phyloP scores from a whole-genome alignment of 1,140 invertebrate genomes.

The Oreohelix idahoensis region DNA sequence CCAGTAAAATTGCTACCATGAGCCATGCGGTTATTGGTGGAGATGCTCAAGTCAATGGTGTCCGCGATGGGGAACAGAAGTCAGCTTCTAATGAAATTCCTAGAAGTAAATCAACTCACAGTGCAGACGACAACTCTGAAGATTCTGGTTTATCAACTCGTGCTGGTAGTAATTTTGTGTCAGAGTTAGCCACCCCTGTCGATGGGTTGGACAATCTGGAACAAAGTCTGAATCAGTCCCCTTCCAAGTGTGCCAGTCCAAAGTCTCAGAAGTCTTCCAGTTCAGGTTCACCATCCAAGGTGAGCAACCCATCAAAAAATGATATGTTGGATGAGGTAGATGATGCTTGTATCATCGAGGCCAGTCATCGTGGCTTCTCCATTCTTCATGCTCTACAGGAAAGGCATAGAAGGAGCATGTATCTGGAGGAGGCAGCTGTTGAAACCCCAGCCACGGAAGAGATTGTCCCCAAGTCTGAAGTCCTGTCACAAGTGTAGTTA shows the following conservation, averaged over 20 bases:
- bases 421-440: constrained; percentile 22
- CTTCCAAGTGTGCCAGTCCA: background rate
- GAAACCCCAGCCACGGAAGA: background rate
- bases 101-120: background rate
- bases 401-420: constrained; percentile 32
- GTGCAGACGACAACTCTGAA: constrained; percentile 2
- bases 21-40: background rate
- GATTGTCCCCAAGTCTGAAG: background rate
- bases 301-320: constrained; percentile 7
- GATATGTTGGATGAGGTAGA: constrained; percentile 27
- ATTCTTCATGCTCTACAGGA: constrained; percentile 37
- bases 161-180: background rate
- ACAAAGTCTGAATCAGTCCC: background rate
- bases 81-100: background rate
- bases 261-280: background rate
- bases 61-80: background rate
- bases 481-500: constrained; percentile 1
- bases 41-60: background rate
- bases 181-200: constrained; percentile 28
- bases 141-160: constrained; percentile 35
- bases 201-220: background rate
- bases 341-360: constrained; percentile 30
- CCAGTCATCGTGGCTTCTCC: constrained; percentile 28
- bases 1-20: constrained; percentile 34
- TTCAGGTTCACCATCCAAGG: background rate